A percentile compares a stretch with the other conserved stretches of the same genome.
These are phyloP conservation scores for Phallusia fumigata DNA, from an alignment of 23 tunicate species.

Conservation along the genomic window DNA sequence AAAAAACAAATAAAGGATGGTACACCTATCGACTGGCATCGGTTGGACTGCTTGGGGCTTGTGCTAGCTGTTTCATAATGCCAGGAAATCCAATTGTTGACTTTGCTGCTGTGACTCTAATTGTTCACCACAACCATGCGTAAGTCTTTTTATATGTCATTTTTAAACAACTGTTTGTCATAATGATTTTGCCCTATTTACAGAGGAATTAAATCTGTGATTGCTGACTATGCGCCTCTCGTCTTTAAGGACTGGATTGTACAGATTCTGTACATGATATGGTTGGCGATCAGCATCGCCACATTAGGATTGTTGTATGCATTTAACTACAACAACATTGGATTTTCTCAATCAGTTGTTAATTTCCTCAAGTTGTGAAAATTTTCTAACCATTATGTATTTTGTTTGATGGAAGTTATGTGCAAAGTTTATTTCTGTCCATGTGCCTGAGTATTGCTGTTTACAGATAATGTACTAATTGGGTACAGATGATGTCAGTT, in stretches of 20 bases:
- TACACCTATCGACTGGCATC: constrained; percentile 67
- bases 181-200: constrained; percentile 14
- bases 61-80: constrained; percentile 64
- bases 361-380: constrained; percentile 47
- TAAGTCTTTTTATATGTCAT: constrained; percentile 20
- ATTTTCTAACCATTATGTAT: background rate
- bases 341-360: constrained; percentile 73
- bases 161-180: background rate
- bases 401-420: background rate
- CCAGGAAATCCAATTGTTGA: constrained; percentile 87
- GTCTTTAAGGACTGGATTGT: constrained; percentile 47
- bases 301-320: constrained; percentile 68
- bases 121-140: constrained; percentile 93
- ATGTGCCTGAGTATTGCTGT: too few relatives aligned
- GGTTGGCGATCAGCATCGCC: constrained; percentile 64
- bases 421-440: background rate
- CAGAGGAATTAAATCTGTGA: constrained; percentile 88
- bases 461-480: too few relatives aligned
- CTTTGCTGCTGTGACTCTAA: constrained; percentile 80
- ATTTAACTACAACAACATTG: constrained; percentile 81
- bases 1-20: constrained; percentile 56
- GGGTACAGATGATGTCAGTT: too few relatives aligned
- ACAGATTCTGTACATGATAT: constrained; percentile 15
- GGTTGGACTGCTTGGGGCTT: constrained; percentile 70
- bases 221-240: constrained; percentile 88